Conservation (phyloP, 2,888 invertebrate species). For the Lochmaea crataegi region DNA sequence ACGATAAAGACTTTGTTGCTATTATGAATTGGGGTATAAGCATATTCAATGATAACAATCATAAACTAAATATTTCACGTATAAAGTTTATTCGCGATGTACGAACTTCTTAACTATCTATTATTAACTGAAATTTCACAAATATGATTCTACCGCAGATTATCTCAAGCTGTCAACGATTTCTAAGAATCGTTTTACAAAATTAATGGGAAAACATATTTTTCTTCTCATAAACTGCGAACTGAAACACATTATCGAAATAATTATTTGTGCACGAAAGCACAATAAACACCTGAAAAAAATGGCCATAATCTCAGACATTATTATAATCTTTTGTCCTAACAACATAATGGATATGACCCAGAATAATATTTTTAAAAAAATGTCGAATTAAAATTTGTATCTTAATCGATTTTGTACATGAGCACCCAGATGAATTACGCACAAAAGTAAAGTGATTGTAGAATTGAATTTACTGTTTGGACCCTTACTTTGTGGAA, state of each 20-base stretch:
- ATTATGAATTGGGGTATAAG: no score
- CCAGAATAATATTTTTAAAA: conserved; percentile 23
- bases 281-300: conserved; percentile 32
- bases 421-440: conserved; percentile 4
- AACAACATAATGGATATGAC: conserved; percentile 28
- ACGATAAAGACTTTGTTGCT: no score
- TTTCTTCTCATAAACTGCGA: conserved; percentile 16
- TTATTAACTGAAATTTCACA: not conserved
- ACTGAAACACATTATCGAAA: conserved; percentile 31
- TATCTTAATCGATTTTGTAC: conserved; percentile 8
- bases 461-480: no score
- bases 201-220: conserved; percentile 22
- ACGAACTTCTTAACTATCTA: not conserved
- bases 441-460: not conserved
- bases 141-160: not conserved
- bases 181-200: conserved; percentile 27
- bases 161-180: not conserved
- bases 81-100: not conserved
- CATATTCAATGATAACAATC: no score
- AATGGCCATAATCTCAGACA: conserved; percentile 21
- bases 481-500: no score
- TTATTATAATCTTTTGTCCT: conserved; percentile 25
- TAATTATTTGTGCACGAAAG: conserved; percentile 20
- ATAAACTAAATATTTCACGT: no score
- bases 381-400: conserved; percentile 27